Evolutionary conservation across 2,113 vertebrate species (phyloP).

Genomic region (Corythaeola cristata): DNA sequence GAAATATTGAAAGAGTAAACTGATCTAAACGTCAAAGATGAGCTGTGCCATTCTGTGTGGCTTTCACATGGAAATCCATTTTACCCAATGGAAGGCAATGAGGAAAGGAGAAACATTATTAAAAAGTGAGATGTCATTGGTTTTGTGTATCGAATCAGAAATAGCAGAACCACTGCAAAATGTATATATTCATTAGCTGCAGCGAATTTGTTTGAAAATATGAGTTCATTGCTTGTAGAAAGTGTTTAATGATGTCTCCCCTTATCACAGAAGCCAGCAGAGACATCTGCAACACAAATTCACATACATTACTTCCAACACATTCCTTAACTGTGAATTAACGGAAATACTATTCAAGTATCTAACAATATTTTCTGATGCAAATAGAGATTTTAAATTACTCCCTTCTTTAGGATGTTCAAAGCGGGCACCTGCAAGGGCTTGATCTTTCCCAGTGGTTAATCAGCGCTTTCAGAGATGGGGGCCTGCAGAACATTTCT

Average conservation of each 20-base stretch:
- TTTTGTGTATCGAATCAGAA: neutral
- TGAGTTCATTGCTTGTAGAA: neutral
- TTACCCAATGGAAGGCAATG: neutral
- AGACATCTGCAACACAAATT: neutral
- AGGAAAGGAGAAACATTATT: neutral
- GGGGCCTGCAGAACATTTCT: neutral
- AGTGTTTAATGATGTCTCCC: neutral
- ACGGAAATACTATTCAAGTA: neutral
- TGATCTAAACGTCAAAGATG: neutral
- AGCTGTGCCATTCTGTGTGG: neutral
- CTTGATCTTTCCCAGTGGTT: neutral
- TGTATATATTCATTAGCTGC: neutral
- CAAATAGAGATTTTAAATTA: neutral
- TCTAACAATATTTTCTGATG: neutral
- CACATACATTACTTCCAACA: neutral
- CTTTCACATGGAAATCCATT: neutral
- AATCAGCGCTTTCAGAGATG: neutral
- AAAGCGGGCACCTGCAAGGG: neutral
- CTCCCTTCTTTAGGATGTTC: neutral
- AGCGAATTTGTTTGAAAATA: neutral
- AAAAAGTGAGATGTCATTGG: neutral
- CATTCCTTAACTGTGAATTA: neutral
- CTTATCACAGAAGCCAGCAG: neutral
- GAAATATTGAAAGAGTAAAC: neutral
- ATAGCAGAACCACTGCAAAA: neutral